Conservation (phyloP, 2,888 invertebrate genomes). For the Hymenopus coronatus region DNA sequence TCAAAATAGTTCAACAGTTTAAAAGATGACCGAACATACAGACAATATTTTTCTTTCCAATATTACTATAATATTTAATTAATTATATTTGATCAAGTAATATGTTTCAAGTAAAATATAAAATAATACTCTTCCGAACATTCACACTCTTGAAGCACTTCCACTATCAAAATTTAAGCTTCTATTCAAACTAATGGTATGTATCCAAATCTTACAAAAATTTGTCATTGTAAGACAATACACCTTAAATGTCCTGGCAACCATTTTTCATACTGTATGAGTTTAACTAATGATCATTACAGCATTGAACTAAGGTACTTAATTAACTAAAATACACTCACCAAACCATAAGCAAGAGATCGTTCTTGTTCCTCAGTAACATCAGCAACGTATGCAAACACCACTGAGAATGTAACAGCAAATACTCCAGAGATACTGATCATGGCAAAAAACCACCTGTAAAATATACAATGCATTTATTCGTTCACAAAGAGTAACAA, state of each 20-base stretch:
- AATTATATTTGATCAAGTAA: too few species aligned
- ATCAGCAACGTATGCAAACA: constrained; percentile 99
- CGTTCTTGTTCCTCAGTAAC: constrained; percentile 96
- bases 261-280: neutral
- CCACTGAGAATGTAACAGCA: constrained; percentile 98
- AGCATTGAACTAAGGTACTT: neutral
- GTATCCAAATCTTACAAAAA: too few species aligned
- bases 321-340: constrained; percentile 45
- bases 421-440: constrained; percentile 98
- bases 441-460: constrained; percentile 96
- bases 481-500: too few species aligned
- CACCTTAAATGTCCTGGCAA: neutral
- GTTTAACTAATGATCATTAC: constrained; percentile 16
- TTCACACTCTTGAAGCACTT: too few species aligned
- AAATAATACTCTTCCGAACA: too few species aligned
- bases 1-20: too few species aligned
- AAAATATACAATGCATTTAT: constrained; percentile 25
- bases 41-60: too few species aligned
- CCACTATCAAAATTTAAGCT: too few species aligned
- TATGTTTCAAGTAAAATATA: too few species aligned
- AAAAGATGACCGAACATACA: too few species aligned
- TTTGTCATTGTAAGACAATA: neutral
- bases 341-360: constrained; percentile 92
- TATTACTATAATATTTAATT: too few species aligned
- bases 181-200: too few species aligned